Evolutionary conservation across 2,113 vertebrate genomes (phyloP).

Genomic region (Brachyhypopomus gauderio): DNA sequence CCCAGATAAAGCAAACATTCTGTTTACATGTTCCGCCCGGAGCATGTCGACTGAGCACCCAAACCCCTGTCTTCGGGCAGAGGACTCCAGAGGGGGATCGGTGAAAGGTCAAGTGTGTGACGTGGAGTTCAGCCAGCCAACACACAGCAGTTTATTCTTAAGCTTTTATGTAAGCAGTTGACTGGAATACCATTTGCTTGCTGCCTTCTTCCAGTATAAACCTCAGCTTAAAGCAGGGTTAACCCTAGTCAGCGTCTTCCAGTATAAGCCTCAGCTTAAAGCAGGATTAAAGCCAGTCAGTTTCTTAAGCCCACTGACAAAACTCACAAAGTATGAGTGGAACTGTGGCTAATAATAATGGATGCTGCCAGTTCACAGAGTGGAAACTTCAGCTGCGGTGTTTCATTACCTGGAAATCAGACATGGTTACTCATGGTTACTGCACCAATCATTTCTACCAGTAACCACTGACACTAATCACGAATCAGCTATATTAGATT

Average conservation of each 20-base stretch:
- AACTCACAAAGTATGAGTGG: too few species aligned
- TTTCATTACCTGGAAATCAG: too few species aligned
- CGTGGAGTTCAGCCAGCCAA: constrained; percentile 10
- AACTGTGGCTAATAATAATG: too few species aligned
- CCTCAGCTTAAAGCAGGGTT: background rate
- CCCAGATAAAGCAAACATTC: constrained; percentile 66
- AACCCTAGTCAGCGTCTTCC: background rate
- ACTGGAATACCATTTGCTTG: background rate
- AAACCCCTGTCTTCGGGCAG: background rate
- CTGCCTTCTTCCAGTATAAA: background rate
- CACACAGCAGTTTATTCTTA: too few species aligned
- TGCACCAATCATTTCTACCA: too few species aligned
- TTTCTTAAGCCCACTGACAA: too few species aligned
- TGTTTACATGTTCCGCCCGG: constrained; percentile 66
- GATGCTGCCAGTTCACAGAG: too few species aligned
- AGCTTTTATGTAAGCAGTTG: background rate
- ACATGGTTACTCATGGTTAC: too few species aligned
- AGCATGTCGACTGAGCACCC: constrained; percentile 17
- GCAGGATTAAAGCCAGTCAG: too few species aligned
- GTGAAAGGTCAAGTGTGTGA: constrained; percentile 32
- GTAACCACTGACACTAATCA: too few species aligned
- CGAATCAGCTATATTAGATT: too few species aligned
- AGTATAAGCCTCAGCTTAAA: background rate
- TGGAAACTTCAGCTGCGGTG: too few species aligned
- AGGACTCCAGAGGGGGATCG: constrained; percentile 6